phyloP scores from a whole-genome alignment of 2,888 invertebrate genomes.

The Eristalis intricaria region DNA sequence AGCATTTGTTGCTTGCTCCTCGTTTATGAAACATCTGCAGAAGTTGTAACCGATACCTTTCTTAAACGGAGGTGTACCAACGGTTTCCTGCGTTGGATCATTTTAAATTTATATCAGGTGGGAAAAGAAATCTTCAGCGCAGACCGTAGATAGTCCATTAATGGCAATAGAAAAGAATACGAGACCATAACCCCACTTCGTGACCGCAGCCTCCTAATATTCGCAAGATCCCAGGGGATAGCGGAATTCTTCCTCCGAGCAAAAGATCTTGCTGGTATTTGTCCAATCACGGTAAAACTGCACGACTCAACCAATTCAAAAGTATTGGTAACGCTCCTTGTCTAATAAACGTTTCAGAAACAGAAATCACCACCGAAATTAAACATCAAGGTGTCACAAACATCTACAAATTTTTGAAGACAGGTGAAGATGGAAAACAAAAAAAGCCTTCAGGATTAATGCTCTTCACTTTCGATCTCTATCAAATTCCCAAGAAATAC shows the following conservation, averaged over 20 bases:
- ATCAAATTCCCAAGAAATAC: background rate
- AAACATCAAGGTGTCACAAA: background rate
- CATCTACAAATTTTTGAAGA: constrained; percentile 4
- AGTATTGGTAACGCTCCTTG: too few species aligned
- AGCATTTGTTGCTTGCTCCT: too few species aligned
- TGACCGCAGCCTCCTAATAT: background rate
- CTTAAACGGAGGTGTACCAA: too few species aligned
- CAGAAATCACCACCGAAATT: constrained; percentile 17
- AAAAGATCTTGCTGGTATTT: constrained; percentile 4
- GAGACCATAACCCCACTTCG: background rate
- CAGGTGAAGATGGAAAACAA: background rate
- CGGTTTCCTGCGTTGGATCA: too few species aligned
- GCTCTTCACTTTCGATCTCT: constrained; percentile 16
- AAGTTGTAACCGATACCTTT: too few species aligned
- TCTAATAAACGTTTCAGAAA: too few species aligned
- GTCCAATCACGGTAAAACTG: background rate
- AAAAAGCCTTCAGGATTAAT: constrained; percentile 1
- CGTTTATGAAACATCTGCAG: too few species aligned
- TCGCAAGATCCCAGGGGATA: too few species aligned
- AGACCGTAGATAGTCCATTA: background rate
- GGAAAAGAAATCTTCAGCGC: too few species aligned
- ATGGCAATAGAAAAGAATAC: background rate
- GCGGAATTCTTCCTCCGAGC: constrained; percentile 3
- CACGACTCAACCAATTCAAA: background rate
- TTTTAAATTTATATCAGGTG: too few species aligned